phyloP scores from a whole-genome alignment of 2,888 invertebrate species.

The Pyrocoelia pectoralis region DNA sequence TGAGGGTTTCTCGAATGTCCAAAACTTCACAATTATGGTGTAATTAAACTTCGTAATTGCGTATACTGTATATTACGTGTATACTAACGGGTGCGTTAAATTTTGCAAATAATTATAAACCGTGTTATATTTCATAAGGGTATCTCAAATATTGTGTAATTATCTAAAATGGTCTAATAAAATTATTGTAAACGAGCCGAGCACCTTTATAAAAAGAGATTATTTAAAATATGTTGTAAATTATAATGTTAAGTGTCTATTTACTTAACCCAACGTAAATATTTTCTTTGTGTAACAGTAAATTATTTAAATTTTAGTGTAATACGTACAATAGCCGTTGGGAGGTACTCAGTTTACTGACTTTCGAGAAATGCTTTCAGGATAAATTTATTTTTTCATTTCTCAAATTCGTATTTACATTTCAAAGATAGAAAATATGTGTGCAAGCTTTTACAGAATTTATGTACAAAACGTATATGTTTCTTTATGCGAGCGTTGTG shows the following conservation, averaged over 20 bases:
- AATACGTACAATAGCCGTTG: too few relatives aligned
- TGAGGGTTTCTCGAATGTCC: neutral
- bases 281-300: too few relatives aligned
- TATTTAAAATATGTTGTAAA: too few relatives aligned
- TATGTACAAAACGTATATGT: neutral
- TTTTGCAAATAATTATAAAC: neutral
- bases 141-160: neutral
- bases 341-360: too few relatives aligned
- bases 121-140: neutral
- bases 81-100: neutral
- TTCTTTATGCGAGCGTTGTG: neutral
- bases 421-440: neutral
- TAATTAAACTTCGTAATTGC: conserved; percentile 8
- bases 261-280: too few relatives aligned
- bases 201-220: neutral
- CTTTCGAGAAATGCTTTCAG: neutral
- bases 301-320: too few relatives aligned
- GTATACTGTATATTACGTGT: neutral
- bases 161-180: neutral
- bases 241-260: too few relatives aligned
- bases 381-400: neutral
- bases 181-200: too few relatives aligned
- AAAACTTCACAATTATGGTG: conserved; percentile 7
- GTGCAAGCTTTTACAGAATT: neutral
- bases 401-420: neutral